Evolutionary conservation across 2,113 vertebrate species (phyloP).

Genomic region (Rhynchopsitta pachyrhyncha): DNA sequence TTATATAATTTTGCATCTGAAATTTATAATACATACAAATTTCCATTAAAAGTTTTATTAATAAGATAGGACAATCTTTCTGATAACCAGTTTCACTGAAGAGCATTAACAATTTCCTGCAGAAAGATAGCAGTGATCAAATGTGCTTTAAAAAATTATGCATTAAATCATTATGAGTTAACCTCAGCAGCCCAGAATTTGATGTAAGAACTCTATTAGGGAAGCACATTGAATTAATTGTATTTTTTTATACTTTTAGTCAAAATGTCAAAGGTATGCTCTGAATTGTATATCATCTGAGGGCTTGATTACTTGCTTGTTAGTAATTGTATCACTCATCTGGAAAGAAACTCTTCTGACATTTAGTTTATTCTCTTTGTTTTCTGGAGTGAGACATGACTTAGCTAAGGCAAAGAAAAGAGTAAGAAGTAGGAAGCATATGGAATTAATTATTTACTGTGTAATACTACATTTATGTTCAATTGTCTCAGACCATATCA

Average conservation of each 20-base stretch:
- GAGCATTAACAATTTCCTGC: not conserved
- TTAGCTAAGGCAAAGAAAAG: not conserved
- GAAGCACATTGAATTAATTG: conserved; percentile 20
- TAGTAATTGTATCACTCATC: conserved; percentile 33
- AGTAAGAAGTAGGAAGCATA: not conserved
- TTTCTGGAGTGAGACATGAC: not conserved
- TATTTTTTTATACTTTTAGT: not conserved
- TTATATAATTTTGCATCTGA: not conserved
- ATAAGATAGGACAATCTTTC: not conserved
- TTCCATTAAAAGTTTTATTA: not conserved
- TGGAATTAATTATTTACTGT: conserved; percentile 12
- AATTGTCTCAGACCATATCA: not conserved
- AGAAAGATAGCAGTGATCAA: conserved; percentile 11
- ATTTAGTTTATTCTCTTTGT: conserved; percentile 5
- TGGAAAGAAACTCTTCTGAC: conserved; percentile 30
- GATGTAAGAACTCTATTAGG: not conserved
- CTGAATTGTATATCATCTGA: conserved; percentile 31
- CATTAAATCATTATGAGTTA: conserved; percentile 3
- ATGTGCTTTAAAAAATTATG: not conserved
- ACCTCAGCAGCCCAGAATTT: not conserved
- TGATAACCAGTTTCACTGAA: not conserved
- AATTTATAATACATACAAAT: not conserved
- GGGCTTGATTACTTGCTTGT: conserved; percentile 35
- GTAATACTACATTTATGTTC: not conserved
- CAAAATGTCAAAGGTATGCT: conserved; percentile 23